Conservation (phyloP, 2,113 vertebrate species). For the Ciconia stormi region DNA sequence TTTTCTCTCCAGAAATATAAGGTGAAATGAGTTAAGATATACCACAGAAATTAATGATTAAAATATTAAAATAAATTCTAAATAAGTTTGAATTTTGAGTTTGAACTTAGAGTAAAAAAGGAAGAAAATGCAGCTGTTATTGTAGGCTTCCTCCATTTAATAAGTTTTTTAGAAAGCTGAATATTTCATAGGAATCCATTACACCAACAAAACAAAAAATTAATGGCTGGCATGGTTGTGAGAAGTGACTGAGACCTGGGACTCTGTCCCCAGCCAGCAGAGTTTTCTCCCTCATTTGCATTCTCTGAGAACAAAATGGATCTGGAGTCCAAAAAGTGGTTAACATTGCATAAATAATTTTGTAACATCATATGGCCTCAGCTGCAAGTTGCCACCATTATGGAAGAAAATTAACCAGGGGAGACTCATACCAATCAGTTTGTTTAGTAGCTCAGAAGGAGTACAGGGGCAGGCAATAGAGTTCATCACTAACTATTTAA, state of each 20-base stretch:
- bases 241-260: constrained; percentile 47
- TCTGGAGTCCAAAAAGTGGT: constrained; percentile 77
- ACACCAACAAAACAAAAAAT: constrained; percentile 59
- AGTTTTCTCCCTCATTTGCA: constrained; percentile 67
- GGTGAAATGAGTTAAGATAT: not conserved
- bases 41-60: constrained; percentile 29
- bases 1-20: not conserved
- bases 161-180: constrained; percentile 67
- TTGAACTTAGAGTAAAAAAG: constrained; percentile 33
- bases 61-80: too few species aligned
- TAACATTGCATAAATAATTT: constrained; percentile 85
- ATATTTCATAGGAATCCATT: constrained; percentile 65
- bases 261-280: constrained; percentile 66
- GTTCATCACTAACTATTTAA: constrained; percentile 75
- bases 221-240: constrained; percentile 58
- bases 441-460: constrained; percentile 78
- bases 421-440: constrained; percentile 83
- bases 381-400: constrained; percentile 84
- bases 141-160: constrained; percentile 56
- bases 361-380: constrained; percentile 83
- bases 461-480: constrained; percentile 74
- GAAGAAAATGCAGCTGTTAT: constrained; percentile 23
- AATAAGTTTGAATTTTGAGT: constrained; percentile 2
- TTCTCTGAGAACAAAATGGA: constrained; percentile 71
- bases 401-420: constrained; percentile 81